A percentile compares a stretch with the other conserved stretches of the same genome.
Evolutionary conservation across 2,113 vertebrate genomes (phyloP).

Genomic region (Leucopsar rothschildi): DNA sequence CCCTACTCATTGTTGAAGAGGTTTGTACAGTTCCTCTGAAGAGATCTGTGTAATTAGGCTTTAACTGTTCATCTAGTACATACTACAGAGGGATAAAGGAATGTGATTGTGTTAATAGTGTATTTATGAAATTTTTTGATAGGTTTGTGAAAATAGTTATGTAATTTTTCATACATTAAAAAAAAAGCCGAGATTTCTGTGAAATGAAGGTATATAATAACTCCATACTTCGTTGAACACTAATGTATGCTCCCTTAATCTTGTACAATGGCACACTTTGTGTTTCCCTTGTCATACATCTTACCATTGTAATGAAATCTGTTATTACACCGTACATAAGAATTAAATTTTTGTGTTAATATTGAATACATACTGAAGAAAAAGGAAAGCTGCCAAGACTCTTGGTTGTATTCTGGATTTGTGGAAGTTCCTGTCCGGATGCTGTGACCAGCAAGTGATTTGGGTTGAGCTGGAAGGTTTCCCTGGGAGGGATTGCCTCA

Average conservation of each 20-base stretch:
- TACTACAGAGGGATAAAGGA: not conserved
- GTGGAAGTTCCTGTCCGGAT: rapidly evolving
- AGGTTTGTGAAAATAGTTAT: not conserved
- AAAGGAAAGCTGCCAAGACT: not conserved
- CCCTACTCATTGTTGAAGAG: not conserved
- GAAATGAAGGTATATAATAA: not conserved
- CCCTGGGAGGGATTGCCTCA: not conserved
- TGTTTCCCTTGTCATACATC: not conserved
- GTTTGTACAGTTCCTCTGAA: not conserved
- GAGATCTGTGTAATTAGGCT: not conserved
- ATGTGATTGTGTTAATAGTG: not conserved
- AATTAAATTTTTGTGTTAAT: not conserved
- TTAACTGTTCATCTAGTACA: not conserved
- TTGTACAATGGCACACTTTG: not conserved
- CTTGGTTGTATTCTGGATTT: not conserved
- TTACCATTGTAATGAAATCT: not conserved
- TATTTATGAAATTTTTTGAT: not conserved
- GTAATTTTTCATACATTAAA: not conserved
- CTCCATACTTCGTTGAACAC: not conserved
- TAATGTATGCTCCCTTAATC: not conserved
- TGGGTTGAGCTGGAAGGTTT: not conserved
- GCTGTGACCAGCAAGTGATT: rapidly evolving
- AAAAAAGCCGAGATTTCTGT: not conserved
- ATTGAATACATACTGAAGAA: not conserved
- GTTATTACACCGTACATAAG: not conserved